Base-by-base conservation (phyloP, 2,113 vertebrate species). In the Ivindomyrus marchei region DNA sequence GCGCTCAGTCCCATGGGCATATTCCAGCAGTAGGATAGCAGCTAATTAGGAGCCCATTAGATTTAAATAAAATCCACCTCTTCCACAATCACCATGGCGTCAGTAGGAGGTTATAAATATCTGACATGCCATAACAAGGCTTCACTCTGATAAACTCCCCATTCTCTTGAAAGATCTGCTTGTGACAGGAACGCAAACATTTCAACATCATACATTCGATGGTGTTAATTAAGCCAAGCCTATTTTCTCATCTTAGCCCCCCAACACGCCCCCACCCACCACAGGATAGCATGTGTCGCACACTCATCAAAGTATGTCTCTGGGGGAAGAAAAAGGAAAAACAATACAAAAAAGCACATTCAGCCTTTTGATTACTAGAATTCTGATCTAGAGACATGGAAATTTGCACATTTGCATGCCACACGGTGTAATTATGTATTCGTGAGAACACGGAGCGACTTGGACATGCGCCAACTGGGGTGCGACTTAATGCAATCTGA, bases 1-100 rank as follows among this genome's bases (percentile, higher is more conserved):
- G 58, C 92, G 93, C 92, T 89, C 89, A 91, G 93, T 92, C 91
- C 66, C 89, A 84, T 85, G 89, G 66, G 56, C 66, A 89, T 77
- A 85, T 87, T 47, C 90, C 89, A 49, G 90, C 90, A 56, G 85
- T 87, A 66, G 74, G 49, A 53, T 86, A 85, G 88, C n/a, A 45
- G n/a, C 56, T 89, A 89, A 90, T 91, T 74, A 91, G 2, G 0
- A 84, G 90, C 77, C 86, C 91, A 93, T 92, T 92, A 91, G 90
- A 90, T 90, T 91, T 90, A 92, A 92, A 87, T 91, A 88, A 86
- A 91, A 92, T 91, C 87, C 90, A 56, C 58, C 62, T 31, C 91
- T 83, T 8, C 8, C 91, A 93, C 90, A 89, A 88, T 93, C 92
- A 91, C 90, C 88, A 89, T 70, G 46, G 90, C 89, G 84, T 84